phyloP scores from a whole-genome alignment of 2,797 vertebrate genomes.

The Macropus fuliginosus region DNA sequence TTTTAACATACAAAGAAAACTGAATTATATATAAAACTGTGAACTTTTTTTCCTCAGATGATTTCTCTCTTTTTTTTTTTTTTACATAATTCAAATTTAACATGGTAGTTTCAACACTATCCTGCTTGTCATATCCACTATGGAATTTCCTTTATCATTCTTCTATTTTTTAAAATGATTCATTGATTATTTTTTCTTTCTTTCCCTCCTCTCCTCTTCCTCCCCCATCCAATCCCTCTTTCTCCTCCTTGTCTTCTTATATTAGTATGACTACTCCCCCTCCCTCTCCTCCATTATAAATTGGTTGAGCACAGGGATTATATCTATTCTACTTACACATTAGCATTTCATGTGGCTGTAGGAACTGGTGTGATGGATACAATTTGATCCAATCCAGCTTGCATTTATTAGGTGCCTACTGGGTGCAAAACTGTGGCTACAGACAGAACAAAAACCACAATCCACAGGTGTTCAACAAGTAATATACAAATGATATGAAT shows the following conservation, averaged over 20 bases:
- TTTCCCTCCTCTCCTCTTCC: too few relatives aligned
- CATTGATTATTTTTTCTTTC: not conserved
- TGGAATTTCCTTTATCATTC: too few relatives aligned
- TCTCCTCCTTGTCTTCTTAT: not conserved
- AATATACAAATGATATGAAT: not conserved
- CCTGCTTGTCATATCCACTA: too few relatives aligned
- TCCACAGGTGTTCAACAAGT: not conserved
- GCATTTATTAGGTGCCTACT: not conserved
- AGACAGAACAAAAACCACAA: not conserved
- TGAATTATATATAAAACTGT: not conserved
- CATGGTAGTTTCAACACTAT: too few relatives aligned
- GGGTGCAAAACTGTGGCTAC: not conserved
- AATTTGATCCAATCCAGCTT: not conserved
- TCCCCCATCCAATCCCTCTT: not conserved
- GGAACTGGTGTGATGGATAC: not conserved
- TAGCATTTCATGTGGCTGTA: not conserved
- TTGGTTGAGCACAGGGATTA: not conserved
- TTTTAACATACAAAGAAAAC: not conserved
- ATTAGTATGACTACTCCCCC: not conserved
- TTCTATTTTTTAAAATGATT: not conserved
- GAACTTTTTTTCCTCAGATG: not conserved
- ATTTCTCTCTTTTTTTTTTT: not conserved
- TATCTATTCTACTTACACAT: not conserved
- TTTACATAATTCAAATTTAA: too few relatives aligned
- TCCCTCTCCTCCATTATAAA: not conserved